Base-by-base conservation (phyloP, 1,140 invertebrate species). In the Drosophila punjabiensis region DNA sequence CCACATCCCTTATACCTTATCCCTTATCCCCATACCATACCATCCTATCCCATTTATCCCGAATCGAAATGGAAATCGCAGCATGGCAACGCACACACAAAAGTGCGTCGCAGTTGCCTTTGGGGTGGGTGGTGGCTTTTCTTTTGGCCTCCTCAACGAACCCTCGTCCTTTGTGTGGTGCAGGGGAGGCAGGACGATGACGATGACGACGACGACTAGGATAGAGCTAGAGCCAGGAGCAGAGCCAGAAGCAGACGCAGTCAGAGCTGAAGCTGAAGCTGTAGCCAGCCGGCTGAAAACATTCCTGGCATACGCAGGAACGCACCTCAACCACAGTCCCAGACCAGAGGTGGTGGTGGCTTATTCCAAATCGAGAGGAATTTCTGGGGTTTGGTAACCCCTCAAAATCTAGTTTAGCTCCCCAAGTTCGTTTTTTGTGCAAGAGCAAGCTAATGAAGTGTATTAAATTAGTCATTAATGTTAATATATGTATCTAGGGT, bases 11-110 rank as follows among this genome's bases (percentile, higher is more conserved):
- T 30, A 41, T 41, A 63, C 47, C 45, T 20, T 47, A 8, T 20
- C 20, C 45, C n/a, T 43, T 39, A 16, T 39, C 56, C 59, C 43
- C 53, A 64, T 53, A 32, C 52, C 33, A 61, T 47, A 32, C 52
- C 39, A 32, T 39, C 5, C 64, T 53, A 61, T 63, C 68, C 52
- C 45, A 53, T 37, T 41, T 73, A 77, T 77, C 73, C 75, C 73
- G 43, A 77, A 79, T 80, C 78, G 56, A 69, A 81, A 77, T 78
- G 64, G 39, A 67, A 67, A 67, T 69, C 79, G 80, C 69, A 82
- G 81, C 70, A 69, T 76, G 81, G 64, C 74, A 71, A 77, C 79
- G 79, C 76, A 80, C 28, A 37, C 60, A 65, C 67, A 59, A 74
- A 74, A 74, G 24, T 74, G 70, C 70, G 71, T 74, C 71, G 71